Evolutionary conservation across 2,888 invertebrate genomes (phyloP).

Genomic region (Diachrysia chrysitis): DNA sequence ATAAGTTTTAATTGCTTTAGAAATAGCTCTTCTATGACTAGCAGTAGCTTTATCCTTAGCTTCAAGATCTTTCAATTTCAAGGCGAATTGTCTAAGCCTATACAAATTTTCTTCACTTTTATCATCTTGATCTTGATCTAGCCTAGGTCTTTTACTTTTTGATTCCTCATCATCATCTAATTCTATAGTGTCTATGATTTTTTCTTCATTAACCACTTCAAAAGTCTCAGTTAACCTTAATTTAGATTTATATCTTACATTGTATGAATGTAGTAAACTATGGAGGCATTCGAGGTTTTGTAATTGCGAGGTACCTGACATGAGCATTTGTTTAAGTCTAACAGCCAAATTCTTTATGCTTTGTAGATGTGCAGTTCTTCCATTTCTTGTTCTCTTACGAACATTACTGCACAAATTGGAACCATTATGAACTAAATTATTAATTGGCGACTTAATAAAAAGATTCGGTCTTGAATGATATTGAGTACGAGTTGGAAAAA

Average conservation of each 20-base stretch:
- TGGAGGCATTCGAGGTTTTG: conserved; percentile 66
- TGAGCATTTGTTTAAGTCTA: conserved; percentile 64
- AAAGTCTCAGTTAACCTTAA: conserved; percentile 68
- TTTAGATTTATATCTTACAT: conserved; percentile 70
- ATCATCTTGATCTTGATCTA: conserved; percentile 49
- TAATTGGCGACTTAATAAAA: conserved; percentile 45
- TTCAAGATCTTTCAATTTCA: conserved; percentile 70
- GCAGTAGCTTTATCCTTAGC: conserved; percentile 66
- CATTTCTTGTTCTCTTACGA: conserved; percentile 61
- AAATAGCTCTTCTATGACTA: conserved; percentile 76
- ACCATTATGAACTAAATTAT: conserved; percentile 37
- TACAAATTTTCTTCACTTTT: conserved; percentile 70
- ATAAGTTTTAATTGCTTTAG: conserved; percentile 77
- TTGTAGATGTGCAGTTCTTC: conserved; percentile 65
- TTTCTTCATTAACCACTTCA: conserved; percentile 68
- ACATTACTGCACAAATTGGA: conserved; percentile 28
- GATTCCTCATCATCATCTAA: conserved; percentile 75
- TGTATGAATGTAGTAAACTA: conserved; percentile 73
- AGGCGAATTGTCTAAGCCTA: conserved; percentile 70
- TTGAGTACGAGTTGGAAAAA: conserved; percentile 64
- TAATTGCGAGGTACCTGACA: conserved; percentile 55
- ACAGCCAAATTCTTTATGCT: conserved; percentile 67
- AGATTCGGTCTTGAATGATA: conserved; percentile 58
- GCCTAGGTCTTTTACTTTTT: conserved; percentile 65
- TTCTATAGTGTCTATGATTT: conserved; percentile 77